These are phyloP conservation scores for Argyresthia goedartella DNA, from an alignment of 2,888 invertebrate species.

Conservation along the genomic window DNA sequence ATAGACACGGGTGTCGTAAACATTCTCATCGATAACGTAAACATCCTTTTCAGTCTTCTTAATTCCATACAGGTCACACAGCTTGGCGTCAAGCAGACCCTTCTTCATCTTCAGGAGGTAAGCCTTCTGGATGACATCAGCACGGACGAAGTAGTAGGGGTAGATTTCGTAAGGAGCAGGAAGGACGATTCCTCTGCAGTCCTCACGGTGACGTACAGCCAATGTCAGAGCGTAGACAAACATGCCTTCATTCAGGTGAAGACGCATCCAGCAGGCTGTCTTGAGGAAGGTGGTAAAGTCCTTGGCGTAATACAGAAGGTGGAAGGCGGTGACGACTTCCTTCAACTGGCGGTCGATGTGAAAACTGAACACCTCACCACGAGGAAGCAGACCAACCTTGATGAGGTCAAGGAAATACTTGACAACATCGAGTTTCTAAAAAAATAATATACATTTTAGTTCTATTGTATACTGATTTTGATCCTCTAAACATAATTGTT, in stretches of 20 bases:
- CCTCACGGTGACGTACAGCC: conserved; percentile 26
- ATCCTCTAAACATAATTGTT: background rate
- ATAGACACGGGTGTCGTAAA: conserved; percentile 69
- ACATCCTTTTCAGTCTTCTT: conserved; percentile 58
- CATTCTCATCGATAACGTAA: conserved; percentile 75
- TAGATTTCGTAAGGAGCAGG: conserved; percentile 42
- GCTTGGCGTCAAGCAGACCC: conserved; percentile 52
- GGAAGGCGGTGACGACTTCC: conserved; percentile 61
- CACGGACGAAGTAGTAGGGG: conserved; percentile 66
- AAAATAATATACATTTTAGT: background rate
- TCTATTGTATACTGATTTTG: background rate
- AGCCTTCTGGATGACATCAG: conserved; percentile 72
- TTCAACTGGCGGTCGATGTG: conserved; percentile 55
- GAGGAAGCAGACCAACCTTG: conserved; percentile 48
- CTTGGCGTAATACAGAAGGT: conserved; percentile 61
- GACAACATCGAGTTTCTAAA: conserved; percentile 38
- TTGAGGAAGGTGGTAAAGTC: conserved; percentile 65
- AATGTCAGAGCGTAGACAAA: conserved; percentile 33
- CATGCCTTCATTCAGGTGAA: conserved; percentile 34
- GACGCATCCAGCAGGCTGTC: conserved; percentile 65
- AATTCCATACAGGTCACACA: conserved; percentile 64
- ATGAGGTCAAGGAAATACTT: conserved; percentile 48
- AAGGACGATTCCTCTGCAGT: conserved; percentile 22
- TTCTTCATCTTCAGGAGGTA: conserved; percentile 64
- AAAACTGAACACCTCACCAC: conserved; percentile 58